phyloP scores from a whole-genome alignment of 2,113 vertebrate species.

The Oriolus oriolus region DNA sequence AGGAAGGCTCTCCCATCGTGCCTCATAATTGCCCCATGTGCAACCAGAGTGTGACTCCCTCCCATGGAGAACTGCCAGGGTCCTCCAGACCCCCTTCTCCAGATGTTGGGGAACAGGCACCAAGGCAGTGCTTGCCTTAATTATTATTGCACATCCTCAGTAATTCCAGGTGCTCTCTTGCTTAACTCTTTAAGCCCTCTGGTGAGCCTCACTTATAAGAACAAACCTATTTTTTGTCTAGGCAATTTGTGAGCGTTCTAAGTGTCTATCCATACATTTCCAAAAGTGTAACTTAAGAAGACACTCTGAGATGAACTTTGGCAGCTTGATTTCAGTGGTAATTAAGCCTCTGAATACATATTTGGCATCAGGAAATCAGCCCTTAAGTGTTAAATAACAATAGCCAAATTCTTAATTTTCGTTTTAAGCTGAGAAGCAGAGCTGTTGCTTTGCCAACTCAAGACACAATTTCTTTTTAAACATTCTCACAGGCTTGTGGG shows the following conservation, averaged over 20 bases:
- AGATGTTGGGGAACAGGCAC: too few species aligned
- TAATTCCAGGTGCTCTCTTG: not conserved
- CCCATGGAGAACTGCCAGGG: not conserved
- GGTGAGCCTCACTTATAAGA: not conserved
- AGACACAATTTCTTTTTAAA: not conserved
- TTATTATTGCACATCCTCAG: not conserved
- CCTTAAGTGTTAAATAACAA: not conserved
- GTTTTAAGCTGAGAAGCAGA: not conserved
- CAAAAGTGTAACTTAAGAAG: not conserved
- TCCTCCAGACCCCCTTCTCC: not conserved
- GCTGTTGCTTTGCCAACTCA: not conserved
- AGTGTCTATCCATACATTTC: not conserved
- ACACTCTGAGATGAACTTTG: not conserved
- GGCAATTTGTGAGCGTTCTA: not conserved
- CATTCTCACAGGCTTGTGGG: not conserved
- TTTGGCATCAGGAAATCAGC: not conserved
- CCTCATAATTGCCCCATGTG: rapidly evolving
- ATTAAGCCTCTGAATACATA: not conserved
- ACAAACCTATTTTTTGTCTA: not conserved
- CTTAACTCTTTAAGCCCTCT: not conserved
- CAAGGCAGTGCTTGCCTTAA: not conserved
- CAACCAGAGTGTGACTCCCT: rapidly evolving
- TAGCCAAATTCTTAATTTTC: not conserved
- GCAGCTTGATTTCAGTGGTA: not conserved
- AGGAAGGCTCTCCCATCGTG: not conserved